Base-by-base conservation (phyloP, 1,140 invertebrate species). In the Drosophila truncata region DNA sequence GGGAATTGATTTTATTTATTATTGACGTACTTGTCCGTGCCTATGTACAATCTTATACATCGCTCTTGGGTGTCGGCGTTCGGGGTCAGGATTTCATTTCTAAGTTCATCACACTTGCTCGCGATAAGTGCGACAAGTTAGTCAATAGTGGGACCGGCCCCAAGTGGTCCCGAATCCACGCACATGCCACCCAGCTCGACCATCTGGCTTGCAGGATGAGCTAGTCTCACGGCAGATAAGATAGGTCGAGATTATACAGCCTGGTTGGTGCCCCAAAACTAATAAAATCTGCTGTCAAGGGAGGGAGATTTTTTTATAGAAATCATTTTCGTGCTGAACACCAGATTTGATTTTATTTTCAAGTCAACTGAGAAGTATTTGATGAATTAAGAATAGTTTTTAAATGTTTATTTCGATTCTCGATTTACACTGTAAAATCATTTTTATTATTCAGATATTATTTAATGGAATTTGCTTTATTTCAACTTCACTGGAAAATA, bases 1-100 rank as follows among this genome's bases (percentile, higher is more conserved):
- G 61, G 65, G 39, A 46, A 69, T 69, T 41, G 46, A 66, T 42
- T 65, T 69, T 52, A 52, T 65, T 69, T 52, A 52, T 69, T 66
- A 50, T 52, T 69, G 61, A 69, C 63, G 58, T 44, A 67, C 27
- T 25, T 23, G 35, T 27, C 39, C n/a, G 31, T 44, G 31, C 25
- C n/a, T 27, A 16, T 60, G 35, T 59, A 62, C 57, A 29, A 52
- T 20, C 29, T 59, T 37, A 33, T 62, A 27, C 31, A 39, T 59
- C 46, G 46, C 61, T 23, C 54, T 39, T 23, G 23, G 47, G 23
- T 25, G 60, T 14, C 49, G n/a, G 39, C 25, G 10, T 13, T 55
- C 31, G 50, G 27, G 52, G 54, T 72, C 42, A 33, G 42, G 54
- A 49, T 35, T 57, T 39, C 33, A 33, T 59, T 70, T 39, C 41